Evolutionary conservation across 2,888 invertebrate genomes (phyloP), one percentile per base, ranked within the genome.

Genomic region (Keiferia lycopersicella): DNA sequence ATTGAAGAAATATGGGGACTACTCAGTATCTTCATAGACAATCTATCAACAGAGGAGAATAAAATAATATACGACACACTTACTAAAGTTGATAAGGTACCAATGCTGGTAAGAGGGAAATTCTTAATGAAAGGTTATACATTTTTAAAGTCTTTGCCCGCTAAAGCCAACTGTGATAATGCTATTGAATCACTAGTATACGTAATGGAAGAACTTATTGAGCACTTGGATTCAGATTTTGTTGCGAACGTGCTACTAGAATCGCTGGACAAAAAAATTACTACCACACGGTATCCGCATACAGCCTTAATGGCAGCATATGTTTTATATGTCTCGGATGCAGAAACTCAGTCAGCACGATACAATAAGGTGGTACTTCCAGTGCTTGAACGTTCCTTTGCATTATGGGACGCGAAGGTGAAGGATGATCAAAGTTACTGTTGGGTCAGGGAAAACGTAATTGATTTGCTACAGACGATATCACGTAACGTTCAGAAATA

Each of bases 161-260:
- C 69, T 1, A 75, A 71, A 18, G 56, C 56, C n/a, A 56, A 64
- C 64, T 67, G 26, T 68, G 56, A n/a, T 10, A 34, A 34, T 34
- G 34, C 16, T 8, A 11, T 34, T 11, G 26, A 56, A 0, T 16
- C 26, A 10, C 34, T 56, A 1, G 67, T 75, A 14, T 6, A 22
- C 26, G 8, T 34, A 26, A 56, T 56, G 30, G 88, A 88, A 67
- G 82, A 81, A 12, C 68, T 89, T 11, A 88, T 87, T 69, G 78
- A 84, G 41, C 66, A 62, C 3, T 69, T 87, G 64, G 65, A 73
- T 48, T 66, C 78, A 22, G 71, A 79, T 2, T 86, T 87, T 68
- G 72, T 86, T 38, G 65, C 61, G 10, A 68, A 72, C 39, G 65
- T 86, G 34, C 68, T 86, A 61, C 63, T 73, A 14, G 80, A 86